Conservation (phyloP, 1,140 invertebrate species). For the Drosophila guanche region DNA sequence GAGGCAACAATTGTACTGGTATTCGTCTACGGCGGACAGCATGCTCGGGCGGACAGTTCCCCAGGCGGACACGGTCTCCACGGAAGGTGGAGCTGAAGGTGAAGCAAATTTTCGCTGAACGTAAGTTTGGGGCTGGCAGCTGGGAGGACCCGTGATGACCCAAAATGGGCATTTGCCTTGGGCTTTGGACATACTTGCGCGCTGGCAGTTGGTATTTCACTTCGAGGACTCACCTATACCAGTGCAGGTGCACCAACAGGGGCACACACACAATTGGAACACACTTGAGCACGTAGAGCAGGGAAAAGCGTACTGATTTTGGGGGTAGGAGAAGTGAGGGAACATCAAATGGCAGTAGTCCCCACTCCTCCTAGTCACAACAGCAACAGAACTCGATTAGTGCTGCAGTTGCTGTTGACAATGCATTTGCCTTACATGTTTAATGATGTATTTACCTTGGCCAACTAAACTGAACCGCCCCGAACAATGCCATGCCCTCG, state of each 20-base stretch:
- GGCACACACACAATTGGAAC: conserved; percentile 35
- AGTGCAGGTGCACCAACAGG: neutral
- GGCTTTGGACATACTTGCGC: conserved; percentile 33
- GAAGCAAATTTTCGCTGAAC: neutral
- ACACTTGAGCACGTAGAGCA: conserved; percentile 55
- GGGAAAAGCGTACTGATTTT: conserved; percentile 33
- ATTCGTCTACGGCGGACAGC: neutral
- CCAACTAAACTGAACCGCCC: conserved; percentile 67
- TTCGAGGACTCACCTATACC: conserved; percentile 29
- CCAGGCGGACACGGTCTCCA: too few species aligned
- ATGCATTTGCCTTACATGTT: conserved; percentile 80
- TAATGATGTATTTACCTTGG: conserved; percentile 79
- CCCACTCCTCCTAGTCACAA: neutral
- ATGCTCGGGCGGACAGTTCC: too few species aligned
- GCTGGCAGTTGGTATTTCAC: conserved; percentile 54
- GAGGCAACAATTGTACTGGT: conserved; percentile 39
- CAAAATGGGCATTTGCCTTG: conserved; percentile 73
- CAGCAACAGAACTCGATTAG: conserved; percentile 55
- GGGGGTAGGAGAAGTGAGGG: conserved; percentile 31
- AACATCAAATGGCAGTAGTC: conserved; percentile 29
- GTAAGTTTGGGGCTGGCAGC: too few species aligned
- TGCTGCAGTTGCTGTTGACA: conserved; percentile 72
- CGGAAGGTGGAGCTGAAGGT: too few species aligned
- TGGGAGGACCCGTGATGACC: conserved; percentile 42
- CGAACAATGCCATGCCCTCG: conserved; percentile 23